Conservation (phyloP, 2,797 vertebrate genomes). For the Taeniopygia guttata region DNA sequence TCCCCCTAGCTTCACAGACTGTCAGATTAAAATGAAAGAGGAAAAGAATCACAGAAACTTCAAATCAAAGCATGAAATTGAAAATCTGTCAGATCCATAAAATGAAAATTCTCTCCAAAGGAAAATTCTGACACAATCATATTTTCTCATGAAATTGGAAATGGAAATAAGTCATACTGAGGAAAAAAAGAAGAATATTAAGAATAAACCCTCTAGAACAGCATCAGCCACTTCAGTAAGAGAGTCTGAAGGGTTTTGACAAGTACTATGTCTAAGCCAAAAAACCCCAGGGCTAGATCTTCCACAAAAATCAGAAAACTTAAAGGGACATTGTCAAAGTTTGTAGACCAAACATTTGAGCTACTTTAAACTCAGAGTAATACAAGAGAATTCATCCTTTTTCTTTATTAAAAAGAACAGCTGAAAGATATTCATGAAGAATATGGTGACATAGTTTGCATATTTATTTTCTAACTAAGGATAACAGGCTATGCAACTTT, state of each 20-base stretch:
- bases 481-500: background rate
- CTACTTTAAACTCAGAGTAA: conserved; percentile 11
- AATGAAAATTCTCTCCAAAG: conserved; percentile 70
- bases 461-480: conserved; percentile 12
- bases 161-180: conserved; percentile 56
- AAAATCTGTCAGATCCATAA: conserved; percentile 73
- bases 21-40: conserved; percentile 63
- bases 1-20: conserved; percentile 44
- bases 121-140: conserved; percentile 63
- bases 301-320: conserved; percentile 19
- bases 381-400: background rate
- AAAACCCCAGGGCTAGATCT: conserved; percentile 39
- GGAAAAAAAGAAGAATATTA: background rate
- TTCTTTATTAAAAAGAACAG: conserved; percentile 13
- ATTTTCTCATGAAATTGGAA: conserved; percentile 54
- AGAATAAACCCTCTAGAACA: background rate
- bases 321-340: conserved; percentile 57
- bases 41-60: conserved; percentile 64
- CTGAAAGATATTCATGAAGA: conserved; percentile 25
- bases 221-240: conserved; percentile 33
- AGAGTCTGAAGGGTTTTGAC: conserved; percentile 54
- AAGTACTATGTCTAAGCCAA: conserved; percentile 51
- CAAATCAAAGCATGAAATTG: conserved; percentile 71
- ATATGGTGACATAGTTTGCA: background rate
- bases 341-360: conserved; percentile 43